phyloP scores from a whole-genome alignment of 1,140 invertebrate genomes.

The Brachionus plicatilis region DNA sequence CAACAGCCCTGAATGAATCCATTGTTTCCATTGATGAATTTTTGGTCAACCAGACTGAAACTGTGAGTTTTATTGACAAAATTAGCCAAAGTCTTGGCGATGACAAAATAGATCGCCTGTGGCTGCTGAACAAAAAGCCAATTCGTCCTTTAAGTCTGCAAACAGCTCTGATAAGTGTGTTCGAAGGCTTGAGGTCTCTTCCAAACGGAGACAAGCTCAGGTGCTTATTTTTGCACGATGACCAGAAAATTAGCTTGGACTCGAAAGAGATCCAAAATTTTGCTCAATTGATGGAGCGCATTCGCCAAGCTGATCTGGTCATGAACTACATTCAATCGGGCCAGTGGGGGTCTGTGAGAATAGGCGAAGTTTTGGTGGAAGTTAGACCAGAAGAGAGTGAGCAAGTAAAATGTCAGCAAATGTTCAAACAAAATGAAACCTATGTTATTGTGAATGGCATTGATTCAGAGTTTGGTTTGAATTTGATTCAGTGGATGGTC shows the following conservation, averaged over 20 bases:
- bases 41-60: neutral
- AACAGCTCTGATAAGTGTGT: neutral
- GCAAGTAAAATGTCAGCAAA: neutral
- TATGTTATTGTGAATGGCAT: neutral
- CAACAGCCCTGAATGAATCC: neutral
- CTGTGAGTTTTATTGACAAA: neutral
- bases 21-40: constrained; percentile 4
- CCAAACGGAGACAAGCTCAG: neutral
- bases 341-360: neutral
- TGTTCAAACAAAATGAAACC: constrained; percentile 1
- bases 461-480: neutral
- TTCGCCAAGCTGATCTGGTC: neutral
- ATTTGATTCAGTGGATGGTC: neutral
- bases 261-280: neutral
- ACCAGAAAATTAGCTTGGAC: neutral
- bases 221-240: neutral
- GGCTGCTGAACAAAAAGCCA: neutral
- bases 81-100: neutral
- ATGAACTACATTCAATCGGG: neutral
- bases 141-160: neutral
- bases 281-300: neutral
- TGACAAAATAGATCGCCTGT: neutral
- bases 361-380: neutral
- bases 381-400: neutral
- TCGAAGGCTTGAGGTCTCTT: neutral